Percentiles rank a stretch among this genome's conserved stretches.
Evolutionary conservation across 2,113 vertebrate genomes (phyloP).

Genomic region (Microcebus jonahi): DNA sequence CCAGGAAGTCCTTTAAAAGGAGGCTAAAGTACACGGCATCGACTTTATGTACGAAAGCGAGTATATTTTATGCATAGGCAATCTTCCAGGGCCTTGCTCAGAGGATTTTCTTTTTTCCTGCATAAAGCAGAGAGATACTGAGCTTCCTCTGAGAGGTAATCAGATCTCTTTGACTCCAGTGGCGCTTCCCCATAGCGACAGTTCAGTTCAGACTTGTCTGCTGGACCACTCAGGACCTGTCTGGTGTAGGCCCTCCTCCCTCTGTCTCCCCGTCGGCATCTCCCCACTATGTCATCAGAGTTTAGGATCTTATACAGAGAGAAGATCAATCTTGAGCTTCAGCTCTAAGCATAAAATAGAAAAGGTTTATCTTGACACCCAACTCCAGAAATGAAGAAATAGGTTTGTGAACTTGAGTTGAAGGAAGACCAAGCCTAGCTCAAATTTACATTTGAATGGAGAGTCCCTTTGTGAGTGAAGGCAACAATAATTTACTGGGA

Average conservation of each 20-base stretch:
- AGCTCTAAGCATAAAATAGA: not conserved
- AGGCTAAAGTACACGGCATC: not conserved
- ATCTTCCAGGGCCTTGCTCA: not conserved
- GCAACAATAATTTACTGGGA: not conserved
- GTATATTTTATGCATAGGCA: slow-evolving; percentile 51
- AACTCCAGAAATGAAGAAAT: slow-evolving; percentile 3
- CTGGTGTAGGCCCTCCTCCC: not conserved
- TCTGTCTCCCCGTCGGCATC: not conserved
- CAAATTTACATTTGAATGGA: not conserved
- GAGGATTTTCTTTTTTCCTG: not conserved
- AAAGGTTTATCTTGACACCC: not conserved
- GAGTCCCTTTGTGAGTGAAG: not conserved
- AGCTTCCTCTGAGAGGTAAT: not conserved
- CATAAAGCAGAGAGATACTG: not conserved
- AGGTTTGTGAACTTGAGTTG: not conserved
- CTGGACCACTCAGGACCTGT: not conserved
- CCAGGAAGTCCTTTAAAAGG: not conserved
- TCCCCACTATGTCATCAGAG: not conserved
- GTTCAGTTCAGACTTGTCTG: not conserved
- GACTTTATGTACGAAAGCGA: not conserved
- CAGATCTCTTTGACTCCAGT: not conserved
- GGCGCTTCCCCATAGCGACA: not conserved
- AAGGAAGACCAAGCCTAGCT: not conserved
- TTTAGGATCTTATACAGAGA: not conserved
- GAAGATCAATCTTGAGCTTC: not conserved